Percentiles rank a stretch among this genome's conserved stretches.
Conservation (phyloP, 2,888 invertebrate genomes). For the Amorpha juglandis region DNA sequence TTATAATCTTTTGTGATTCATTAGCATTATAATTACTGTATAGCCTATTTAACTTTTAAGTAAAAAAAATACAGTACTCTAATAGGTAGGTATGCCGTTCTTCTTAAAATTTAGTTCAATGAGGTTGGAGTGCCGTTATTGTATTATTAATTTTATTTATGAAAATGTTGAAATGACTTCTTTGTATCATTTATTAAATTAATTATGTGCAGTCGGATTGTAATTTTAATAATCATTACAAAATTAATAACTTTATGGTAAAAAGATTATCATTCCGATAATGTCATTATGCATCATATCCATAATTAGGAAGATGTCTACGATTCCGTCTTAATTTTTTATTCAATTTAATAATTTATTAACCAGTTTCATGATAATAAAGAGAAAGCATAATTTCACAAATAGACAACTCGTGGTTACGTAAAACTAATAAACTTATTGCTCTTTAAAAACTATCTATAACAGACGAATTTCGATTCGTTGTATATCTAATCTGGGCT, state of each 20-base stretch:
- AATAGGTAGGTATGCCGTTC: no score
- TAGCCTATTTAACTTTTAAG: no score
- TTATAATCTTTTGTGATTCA: no score
- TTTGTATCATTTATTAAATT: not conserved
- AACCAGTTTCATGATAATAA: conserved; percentile 24
- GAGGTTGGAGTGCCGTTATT: no score
- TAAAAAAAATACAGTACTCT: no score
- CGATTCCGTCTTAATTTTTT: not conserved
- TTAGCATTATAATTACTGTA: no score
- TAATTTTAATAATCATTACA: not conserved
- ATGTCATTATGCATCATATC: not conserved
- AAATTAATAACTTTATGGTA: not conserved
- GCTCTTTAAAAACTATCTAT: not conserved
- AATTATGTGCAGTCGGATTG: not conserved
- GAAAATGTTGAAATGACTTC: no score
- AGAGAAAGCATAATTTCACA: conserved; percentile 26
- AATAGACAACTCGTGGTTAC: conserved; percentile 7
- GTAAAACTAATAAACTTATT: conserved; percentile 14
- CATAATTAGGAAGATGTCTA: not conserved
- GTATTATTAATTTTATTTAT: no score
- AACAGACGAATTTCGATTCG: not conserved
- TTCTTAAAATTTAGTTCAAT: no score
- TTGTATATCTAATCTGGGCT: not conserved
- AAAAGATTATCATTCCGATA: not conserved
- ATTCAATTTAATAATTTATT: not conserved